These are phyloP conservation scores for Coryphaenoides rupestris DNA, from an alignment of 2,113 vertebrate species.

Conservation along the genomic window DNA sequence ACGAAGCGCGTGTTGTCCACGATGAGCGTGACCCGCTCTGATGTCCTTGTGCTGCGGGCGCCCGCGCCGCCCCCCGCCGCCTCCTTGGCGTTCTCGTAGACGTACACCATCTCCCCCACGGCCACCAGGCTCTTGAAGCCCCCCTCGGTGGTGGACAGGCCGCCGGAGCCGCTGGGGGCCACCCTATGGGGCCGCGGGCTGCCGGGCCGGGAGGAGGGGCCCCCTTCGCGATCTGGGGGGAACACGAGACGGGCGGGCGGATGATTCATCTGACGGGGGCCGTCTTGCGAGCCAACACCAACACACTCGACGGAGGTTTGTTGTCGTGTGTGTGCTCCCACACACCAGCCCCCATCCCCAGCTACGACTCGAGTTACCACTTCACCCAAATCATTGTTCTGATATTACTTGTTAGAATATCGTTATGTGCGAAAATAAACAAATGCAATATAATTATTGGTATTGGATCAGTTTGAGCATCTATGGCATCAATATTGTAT, in stretches of 20 bases:
- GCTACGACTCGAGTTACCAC: no score
- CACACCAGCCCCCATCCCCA: background rate
- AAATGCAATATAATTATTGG: no score
- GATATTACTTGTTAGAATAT: no score
- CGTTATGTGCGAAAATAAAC: no score
- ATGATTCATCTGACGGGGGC: background rate
- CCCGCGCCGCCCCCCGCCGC: slow-evolving; percentile 53
- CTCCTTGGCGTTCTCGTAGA: slow-evolving; percentile 93
- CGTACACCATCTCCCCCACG: slow-evolving; percentile 89
- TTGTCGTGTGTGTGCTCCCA: background rate
- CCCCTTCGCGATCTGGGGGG: slow-evolving; percentile 85
- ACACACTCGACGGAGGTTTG: no score
- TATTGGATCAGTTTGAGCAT: no score
- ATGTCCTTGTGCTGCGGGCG: slow-evolving; percentile 82
- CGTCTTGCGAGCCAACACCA: no score
- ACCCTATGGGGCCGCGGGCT: slow-evolving; percentile 91
- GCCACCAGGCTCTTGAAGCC: slow-evolving; percentile 85
- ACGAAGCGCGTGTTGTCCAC: slow-evolving; percentile 98
- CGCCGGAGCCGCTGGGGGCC: slow-evolving; percentile 87
- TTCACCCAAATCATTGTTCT: no score
- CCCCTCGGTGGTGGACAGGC: slow-evolving; percentile 89
- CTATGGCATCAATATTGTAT: no score
- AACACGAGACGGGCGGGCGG: slow-evolving; percentile 14
- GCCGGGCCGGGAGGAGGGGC: slow-evolving; percentile 83
- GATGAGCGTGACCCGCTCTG: slow-evolving; percentile 93